Percentiles rank a stretch among this genome's conserved stretches.
phyloP scores from a whole-genome alignment of 1,140 invertebrate genomes.

The Dinoponera quadriceps region DNA sequence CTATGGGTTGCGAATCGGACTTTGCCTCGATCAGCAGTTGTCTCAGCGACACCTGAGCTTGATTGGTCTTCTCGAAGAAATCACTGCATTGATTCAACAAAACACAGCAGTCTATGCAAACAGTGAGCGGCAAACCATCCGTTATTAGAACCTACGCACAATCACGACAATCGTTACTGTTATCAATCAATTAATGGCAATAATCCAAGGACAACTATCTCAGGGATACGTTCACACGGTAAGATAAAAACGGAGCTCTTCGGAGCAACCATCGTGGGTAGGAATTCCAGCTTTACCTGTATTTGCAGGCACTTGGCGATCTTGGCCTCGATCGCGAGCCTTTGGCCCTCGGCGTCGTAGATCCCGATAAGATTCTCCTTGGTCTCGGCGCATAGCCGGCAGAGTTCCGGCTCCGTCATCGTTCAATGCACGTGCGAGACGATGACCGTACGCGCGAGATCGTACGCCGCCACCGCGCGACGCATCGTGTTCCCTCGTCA shows the following conservation, averaged over 20 bases:
- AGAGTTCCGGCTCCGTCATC: constrained; percentile 82
- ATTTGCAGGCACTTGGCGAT: constrained; percentile 85
- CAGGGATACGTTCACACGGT: neutral
- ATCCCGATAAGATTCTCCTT: constrained; percentile 83
- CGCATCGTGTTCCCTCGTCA: constrained; percentile 16
- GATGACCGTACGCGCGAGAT: constrained; percentile 43
- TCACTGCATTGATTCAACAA: constrained; percentile 82
- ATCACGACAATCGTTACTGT: neutral
- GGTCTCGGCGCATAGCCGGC: constrained; percentile 86
- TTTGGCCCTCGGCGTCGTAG: constrained; percentile 84
- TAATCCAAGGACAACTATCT: neutral
- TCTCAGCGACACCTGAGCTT: constrained; percentile 81
- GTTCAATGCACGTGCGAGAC: constrained; percentile 48
- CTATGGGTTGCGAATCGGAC: constrained; percentile 64
- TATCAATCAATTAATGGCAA: neutral
- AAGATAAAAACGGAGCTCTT: neutral
- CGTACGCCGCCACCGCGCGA: constrained; percentile 29
- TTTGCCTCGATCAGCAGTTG: constrained; percentile 77
- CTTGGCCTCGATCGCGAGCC: constrained; percentile 82
- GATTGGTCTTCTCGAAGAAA: constrained; percentile 84
- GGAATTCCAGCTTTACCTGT: constrained; percentile 76
- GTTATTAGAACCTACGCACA: constrained; percentile 78
- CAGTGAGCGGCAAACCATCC: constrained; percentile 79
- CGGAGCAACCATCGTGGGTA: too few relatives aligned
- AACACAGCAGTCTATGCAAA: constrained; percentile 84